Conservation (phyloP, 2,797 vertebrate genomes). For the Synaphobranchus kaupii region DNA sequence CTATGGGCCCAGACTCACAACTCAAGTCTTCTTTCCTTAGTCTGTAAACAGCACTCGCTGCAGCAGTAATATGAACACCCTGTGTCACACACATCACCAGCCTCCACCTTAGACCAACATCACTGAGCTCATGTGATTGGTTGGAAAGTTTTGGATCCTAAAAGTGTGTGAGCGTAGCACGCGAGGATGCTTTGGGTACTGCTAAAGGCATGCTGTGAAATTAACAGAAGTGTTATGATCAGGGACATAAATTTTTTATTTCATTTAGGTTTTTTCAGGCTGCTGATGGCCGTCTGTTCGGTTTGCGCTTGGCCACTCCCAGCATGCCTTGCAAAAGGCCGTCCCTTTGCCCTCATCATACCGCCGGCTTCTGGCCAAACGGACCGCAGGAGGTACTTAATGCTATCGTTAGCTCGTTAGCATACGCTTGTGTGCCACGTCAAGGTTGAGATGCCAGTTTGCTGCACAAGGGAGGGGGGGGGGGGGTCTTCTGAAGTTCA, state of each 20-base stretch:
- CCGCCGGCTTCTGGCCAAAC: slow-evolving; percentile 26
- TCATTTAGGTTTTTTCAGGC: not conserved
- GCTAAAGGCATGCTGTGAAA: not conserved
- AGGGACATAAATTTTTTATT: not conserved
- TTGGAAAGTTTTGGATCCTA: not conserved
- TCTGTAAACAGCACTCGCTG: not conserved
- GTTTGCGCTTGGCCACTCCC: not conserved
- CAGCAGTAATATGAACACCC: not conserved
- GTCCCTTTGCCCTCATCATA: not conserved
- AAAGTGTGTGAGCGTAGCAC: not conserved
- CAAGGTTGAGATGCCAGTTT: not conserved
- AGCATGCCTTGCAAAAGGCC: not conserved
- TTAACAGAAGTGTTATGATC: not conserved
- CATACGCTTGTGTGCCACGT: not conserved
- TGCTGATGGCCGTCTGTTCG: not conserved
- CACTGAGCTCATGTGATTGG: not conserved
- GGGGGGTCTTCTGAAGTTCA: not conserved
- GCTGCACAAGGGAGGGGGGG: not conserved
- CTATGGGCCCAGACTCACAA: not conserved
- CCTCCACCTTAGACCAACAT: not conserved
- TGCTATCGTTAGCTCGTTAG: not conserved
- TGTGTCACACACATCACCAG: not conserved
- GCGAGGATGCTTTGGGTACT: no score
- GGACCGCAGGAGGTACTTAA: not conserved
- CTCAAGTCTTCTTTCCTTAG: not conserved